These are phyloP conservation scores for Pogonomyrmex barbatus DNA, from an alignment of 1,140 invertebrate species.

Conservation along the genomic window DNA sequence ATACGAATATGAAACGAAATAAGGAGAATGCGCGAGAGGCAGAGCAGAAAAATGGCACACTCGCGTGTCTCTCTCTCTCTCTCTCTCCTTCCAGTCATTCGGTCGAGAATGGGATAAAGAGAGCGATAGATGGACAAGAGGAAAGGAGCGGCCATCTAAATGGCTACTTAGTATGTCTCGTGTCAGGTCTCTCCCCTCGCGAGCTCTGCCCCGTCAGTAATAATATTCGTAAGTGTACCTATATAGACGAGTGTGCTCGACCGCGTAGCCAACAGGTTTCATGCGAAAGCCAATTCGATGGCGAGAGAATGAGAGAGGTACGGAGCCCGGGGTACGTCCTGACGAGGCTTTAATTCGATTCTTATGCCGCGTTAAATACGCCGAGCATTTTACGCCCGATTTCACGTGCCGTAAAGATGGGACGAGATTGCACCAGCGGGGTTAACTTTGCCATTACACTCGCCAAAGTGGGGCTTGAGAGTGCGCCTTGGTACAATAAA, in stretches of 20 bases:
- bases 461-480: slow-evolving; percentile 40
- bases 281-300: slow-evolving; percentile 80
- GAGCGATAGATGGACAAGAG: slow-evolving; percentile 33
- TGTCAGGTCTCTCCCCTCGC: slow-evolving; percentile 77
- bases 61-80: slow-evolving; percentile 47
- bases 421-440: slow-evolving; percentile 57
- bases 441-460: slow-evolving; percentile 41
- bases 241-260: slow-evolving; percentile 74
- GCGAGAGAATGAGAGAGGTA: slow-evolving; percentile 66
- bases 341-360: slow-evolving; percentile 83
- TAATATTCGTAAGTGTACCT: slow-evolving; percentile 82
- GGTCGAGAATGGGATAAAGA: slow-evolving; percentile 50
- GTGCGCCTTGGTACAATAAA: background rate
- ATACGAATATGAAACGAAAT: slow-evolving; percentile 60
- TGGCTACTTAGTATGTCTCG: slow-evolving; percentile 81
- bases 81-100: background rate
- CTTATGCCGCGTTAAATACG: slow-evolving; percentile 77
- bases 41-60: slow-evolving; percentile 53
- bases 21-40: slow-evolving; percentile 57
- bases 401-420: slow-evolving; percentile 69
- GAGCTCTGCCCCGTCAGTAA: slow-evolving; percentile 66
- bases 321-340: slow-evolving; percentile 44
- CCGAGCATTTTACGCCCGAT: slow-evolving; percentile 76
- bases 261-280: slow-evolving; percentile 79
- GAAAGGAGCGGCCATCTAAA: slow-evolving; percentile 74